Evolutionary conservation across 2,797 vertebrate genomes (phyloP), one percentile per base, ranked within the genome.

Genomic region (Hafferia zeledoni): DNA sequence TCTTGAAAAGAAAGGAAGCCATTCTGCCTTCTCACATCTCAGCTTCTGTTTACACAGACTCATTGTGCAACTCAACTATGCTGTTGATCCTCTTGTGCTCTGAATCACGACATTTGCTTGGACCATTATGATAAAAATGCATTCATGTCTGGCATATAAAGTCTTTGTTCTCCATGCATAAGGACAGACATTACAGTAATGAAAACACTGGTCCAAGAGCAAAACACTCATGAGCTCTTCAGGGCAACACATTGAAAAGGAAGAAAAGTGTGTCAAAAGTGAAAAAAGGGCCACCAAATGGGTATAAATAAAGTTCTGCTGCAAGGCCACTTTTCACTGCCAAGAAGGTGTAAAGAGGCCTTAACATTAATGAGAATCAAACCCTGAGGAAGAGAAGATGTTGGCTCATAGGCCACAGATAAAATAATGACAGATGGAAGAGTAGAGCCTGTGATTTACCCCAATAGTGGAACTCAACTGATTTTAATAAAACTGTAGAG

Each of bases 61-160:
- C 52, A 53, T 56, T 92, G 64, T 71, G 79, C 76, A 96, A 85
- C 61, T 56, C 76, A 59, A 46, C 72, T 68, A 23, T 20, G 57
- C 30, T 63, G 43, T 24, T 81, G 84, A 86, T 89, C 59, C 76
- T 76, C 67, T 81, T 44, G 41, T 1, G 0, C 50, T 81, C 79
- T 76, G 81, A 96, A 91, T 84, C 74, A 49, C 94, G 80, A 61
- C 83, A 94, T 83, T 88, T 90, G 80, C 80, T 90, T 86, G 93
- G 89, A 93, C n/a, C 53, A 28, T 80, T 92, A n/a, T 0, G 0
- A 77, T 75, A 81, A 89, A 91, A 89, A 50, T 55, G 60, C 50
- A 79, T 77, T 82, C 24, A 18, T 56, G 91, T 87, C 76, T 93
- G 91, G 77, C 49, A 85, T 74, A 90, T 77, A 85, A 87, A 93